Percentiles rank a stretch among this genome's conserved stretches.
These are phyloP conservation scores for Enhydra lutris DNA, from an alignment of 2,113 vertebrate genomes.

Conservation along the genomic window DNA sequence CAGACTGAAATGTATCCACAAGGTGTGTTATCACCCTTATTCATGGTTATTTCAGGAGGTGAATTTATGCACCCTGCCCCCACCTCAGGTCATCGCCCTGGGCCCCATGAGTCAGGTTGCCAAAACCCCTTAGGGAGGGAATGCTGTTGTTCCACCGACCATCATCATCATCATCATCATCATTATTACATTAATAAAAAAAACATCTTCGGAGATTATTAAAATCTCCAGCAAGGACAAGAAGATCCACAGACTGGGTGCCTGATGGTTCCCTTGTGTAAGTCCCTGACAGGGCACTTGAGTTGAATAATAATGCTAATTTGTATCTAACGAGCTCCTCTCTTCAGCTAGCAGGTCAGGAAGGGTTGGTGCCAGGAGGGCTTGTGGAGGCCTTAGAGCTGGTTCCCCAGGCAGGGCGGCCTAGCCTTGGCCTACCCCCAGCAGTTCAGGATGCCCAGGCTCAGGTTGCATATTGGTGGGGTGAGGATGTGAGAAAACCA, in stretches of 20 bases:
- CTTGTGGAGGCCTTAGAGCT: neutral
- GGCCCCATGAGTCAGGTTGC: neutral
- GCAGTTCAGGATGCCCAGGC: rapidly evolving
- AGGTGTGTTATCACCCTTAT: rapidly evolving
- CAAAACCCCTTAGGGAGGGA: neutral
- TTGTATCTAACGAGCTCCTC: constrained; percentile 26
- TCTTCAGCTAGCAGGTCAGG: constrained; percentile 8
- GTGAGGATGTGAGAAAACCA: neutral
- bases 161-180: neutral
- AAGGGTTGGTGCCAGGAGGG: neutral
- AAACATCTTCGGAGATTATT: constrained; percentile 13
- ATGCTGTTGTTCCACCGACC: neutral
- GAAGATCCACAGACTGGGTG: neutral
- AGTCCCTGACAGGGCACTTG: neutral
- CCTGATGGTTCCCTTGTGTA: neutral
- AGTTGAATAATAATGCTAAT: constrained; percentile 51
- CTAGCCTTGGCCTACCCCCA: neutral
- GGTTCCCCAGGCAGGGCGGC: rapidly evolving
- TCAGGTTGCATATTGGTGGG: neutral
- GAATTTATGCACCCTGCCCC: neutral
- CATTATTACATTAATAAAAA: neutral
- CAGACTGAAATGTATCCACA: rapidly evolving
- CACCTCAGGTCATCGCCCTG: neutral
- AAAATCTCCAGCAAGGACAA: constrained; percentile 56
- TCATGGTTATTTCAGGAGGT: neutral